A percentile compares a stretch with the other conserved stretches of the same genome.
Evolutionary conservation across 1,140 invertebrate genomes (phyloP).

Genomic region (Cyclina sinensis): DNA sequence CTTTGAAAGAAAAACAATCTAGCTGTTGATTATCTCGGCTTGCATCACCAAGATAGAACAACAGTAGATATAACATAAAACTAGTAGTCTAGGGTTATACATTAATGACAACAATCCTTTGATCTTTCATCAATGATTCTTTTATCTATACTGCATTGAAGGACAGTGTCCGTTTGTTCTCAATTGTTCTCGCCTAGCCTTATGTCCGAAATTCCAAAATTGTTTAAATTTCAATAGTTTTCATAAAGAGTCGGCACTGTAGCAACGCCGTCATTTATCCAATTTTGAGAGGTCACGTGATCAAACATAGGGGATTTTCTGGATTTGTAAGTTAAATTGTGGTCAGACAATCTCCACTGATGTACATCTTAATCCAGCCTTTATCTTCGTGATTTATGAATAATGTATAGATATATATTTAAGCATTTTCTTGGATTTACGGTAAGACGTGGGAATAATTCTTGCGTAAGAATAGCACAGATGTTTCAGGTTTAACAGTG

Average conservation of each 20-base stretch:
- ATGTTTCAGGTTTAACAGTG: slow-evolving; percentile 41
- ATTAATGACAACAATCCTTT: background rate
- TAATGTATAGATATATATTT: slow-evolving; percentile 66
- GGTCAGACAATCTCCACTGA: slow-evolving; percentile 49
- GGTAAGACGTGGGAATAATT: slow-evolving; percentile 42
- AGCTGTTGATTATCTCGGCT: no score
- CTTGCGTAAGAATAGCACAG: slow-evolving; percentile 51
- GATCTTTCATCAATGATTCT: background rate
- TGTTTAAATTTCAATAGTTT: slow-evolving; percentile 51
- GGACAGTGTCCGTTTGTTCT: slow-evolving; percentile 1
- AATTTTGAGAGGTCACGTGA: slow-evolving; percentile 61
- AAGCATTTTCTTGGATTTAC: slow-evolving; percentile 64
- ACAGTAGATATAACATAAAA: no score
- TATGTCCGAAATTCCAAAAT: slow-evolving; percentile 54
- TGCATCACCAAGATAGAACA: no score
- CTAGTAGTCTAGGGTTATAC: background rate
- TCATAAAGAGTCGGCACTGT: slow-evolving; percentile 15
- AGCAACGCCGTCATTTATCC: slow-evolving; percentile 52
- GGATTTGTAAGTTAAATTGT: slow-evolving; percentile 63
- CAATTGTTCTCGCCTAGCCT: slow-evolving; percentile 34
- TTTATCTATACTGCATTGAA: slow-evolving; percentile 31
- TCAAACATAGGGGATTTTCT: slow-evolving; percentile 40
- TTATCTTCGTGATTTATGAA: slow-evolving; percentile 64
- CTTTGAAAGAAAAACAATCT: no score
- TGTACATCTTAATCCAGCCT: slow-evolving; percentile 39